Evolutionary conservation across 1,140 invertebrate species (phyloP).

Genomic region (Lucilia sericata): DNA sequence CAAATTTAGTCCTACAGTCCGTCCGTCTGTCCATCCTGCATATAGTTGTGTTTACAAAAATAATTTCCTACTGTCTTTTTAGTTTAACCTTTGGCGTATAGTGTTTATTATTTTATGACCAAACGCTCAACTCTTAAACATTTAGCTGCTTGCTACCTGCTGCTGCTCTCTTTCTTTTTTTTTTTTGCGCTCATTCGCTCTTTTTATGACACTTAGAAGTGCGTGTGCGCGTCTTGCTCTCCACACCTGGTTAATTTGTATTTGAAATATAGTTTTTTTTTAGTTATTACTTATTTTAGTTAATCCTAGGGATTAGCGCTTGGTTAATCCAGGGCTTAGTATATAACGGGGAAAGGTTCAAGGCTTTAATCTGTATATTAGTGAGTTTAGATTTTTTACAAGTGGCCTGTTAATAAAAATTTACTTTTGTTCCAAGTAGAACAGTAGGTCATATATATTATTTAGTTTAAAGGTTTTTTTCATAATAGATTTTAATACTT

Average conservation of each 20-base stretch:
- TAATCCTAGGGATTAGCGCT: neutral
- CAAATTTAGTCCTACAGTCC: neutral
- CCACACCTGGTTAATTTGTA: neutral
- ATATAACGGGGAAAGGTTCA: neutral
- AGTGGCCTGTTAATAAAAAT: neutral
- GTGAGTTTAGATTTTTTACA: neutral
- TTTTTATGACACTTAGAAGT: neutral
- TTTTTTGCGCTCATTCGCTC: neutral
- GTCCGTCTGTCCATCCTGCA: neutral
- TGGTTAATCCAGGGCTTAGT: neutral
- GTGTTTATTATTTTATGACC: neutral
- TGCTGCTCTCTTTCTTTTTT: neutral
- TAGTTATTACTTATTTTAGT: neutral
- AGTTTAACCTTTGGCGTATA: constrained; percentile 13
- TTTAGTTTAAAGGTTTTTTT: neutral
- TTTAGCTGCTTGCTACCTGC: too few relatives aligned
- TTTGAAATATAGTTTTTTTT: neutral
- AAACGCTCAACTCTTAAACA: neutral
- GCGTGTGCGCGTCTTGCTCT: neutral
- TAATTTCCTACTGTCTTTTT: neutral
- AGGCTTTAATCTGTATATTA: neutral
- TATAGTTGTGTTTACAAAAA: neutral
- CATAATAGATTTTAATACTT: too few relatives aligned
- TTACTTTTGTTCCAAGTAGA: neutral
- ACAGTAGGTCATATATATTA: neutral